Percentiles rank a stretch among this genome's conserved stretches.
phyloP scores from a whole-genome alignment of 1,140 invertebrate genomes.

The Luehdorfia chinensis region DNA sequence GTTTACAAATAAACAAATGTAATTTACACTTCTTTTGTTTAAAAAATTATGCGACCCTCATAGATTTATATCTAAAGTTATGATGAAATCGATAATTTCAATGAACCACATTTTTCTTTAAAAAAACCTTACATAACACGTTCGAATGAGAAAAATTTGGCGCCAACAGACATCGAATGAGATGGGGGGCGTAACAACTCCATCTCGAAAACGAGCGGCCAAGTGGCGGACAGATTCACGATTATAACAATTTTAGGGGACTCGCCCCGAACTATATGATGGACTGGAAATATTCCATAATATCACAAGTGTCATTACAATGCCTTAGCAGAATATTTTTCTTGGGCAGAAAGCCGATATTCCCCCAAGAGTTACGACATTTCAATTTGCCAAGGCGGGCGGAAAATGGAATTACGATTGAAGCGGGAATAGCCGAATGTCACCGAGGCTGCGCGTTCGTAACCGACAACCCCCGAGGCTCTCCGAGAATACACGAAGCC shows the following conservation, averaged over 20 bases:
- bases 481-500: slow-evolving; percentile 41
- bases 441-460: slow-evolving; percentile 39
- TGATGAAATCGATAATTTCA: too few species aligned
- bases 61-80: too few species aligned
- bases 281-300: slow-evolving; percentile 72
- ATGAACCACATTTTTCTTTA: too few species aligned
- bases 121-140: too few species aligned
- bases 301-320: slow-evolving; percentile 67
- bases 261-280: slow-evolving; percentile 56
- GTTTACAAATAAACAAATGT: too few species aligned
- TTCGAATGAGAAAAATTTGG: slow-evolving; percentile 22
- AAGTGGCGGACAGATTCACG: slow-evolving; percentile 53
- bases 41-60: too few species aligned
- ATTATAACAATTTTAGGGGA: slow-evolving; percentile 54
- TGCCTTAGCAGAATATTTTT: slow-evolving; percentile 74
- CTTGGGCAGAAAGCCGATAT: slow-evolving; percentile 75
- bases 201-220: slow-evolving; percentile 31
- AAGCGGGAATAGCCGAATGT: slow-evolving; percentile 68
- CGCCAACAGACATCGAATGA: slow-evolving; percentile 30
- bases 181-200: slow-evolving; percentile 35
- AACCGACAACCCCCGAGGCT: slow-evolving; percentile 35
- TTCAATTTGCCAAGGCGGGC: slow-evolving; percentile 78
- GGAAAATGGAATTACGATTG: slow-evolving; percentile 78
- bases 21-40: too few species aligned
- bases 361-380: slow-evolving; percentile 77